A percentile compares a stretch with the other conserved stretches of the same genome.
Evolutionary conservation across 2,797 vertebrate genomes (phyloP).

Genomic region (Diplodus sargus): DNA sequence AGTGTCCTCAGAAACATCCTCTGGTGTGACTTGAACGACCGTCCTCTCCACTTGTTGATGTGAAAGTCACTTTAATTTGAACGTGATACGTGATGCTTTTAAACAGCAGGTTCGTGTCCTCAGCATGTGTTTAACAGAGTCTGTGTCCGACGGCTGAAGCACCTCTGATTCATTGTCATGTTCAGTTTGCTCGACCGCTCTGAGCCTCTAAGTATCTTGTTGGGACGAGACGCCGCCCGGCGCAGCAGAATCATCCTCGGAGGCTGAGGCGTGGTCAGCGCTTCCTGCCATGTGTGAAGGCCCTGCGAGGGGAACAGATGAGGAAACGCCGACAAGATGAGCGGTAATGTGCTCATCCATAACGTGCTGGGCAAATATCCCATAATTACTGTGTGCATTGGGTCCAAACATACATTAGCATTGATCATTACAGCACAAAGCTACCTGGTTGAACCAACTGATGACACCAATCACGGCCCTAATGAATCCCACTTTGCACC

Average conservation of each 20-base stretch:
- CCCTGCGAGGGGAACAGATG: conserved; percentile 20
- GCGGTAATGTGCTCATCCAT: conserved; percentile 65
- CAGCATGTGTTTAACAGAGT: conserved; percentile 4
- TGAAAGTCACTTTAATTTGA: too few species aligned
- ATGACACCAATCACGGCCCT: conserved; percentile 55
- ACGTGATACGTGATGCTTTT: too few species aligned
- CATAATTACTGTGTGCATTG: conserved; percentile 51
- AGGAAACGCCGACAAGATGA: conserved; percentile 24
- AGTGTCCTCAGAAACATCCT: too few species aligned
- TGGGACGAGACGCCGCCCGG: background rate
- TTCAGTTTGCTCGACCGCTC: conserved; percentile 31
- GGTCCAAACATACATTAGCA: conserved; percentile 55
- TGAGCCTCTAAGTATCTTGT: conserved; percentile 19
- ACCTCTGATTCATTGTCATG: conserved; percentile 32
- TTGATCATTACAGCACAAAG: conserved; percentile 56
- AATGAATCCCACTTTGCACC: conserved; percentile 67
- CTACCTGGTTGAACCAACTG: conserved; percentile 45
- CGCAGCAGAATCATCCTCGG: background rate
- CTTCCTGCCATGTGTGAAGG: background rate
- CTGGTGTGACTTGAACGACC: too few species aligned
- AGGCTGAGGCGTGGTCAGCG: conserved; percentile 17
- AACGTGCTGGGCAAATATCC: conserved; percentile 58
- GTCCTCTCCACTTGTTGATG: too few species aligned
- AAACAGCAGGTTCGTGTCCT: too few species aligned
- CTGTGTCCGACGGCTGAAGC: conserved; percentile 6